A percentile compares a stretch with the other conserved stretches of the same genome.
Conservation (phyloP, 2,113 vertebrate genomes). For the Daboia siamensis region DNA sequence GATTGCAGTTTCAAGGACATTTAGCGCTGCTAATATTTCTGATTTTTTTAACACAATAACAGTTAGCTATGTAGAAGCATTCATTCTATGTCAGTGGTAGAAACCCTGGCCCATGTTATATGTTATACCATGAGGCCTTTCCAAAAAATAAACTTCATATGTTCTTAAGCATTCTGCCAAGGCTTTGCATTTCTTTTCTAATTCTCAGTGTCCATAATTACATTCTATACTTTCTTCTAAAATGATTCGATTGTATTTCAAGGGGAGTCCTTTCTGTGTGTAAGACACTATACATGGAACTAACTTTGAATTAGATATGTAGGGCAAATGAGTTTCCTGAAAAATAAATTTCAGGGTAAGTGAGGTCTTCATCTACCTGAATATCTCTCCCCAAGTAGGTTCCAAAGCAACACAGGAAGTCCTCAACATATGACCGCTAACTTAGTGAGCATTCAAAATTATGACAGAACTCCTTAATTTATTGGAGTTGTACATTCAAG, state of each 20-base stretch:
- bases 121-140: not conserved
- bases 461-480: not conserved
- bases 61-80: not conserved
- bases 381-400: not conserved
- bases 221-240: not conserved
- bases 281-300: not conserved
- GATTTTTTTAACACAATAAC: not conserved
- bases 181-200: not conserved
- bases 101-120: not conserved
- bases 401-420: not conserved
- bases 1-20: not conserved
- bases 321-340: not conserved
- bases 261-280: not conserved
- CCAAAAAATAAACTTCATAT: not conserved
- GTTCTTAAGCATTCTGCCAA: not conserved
- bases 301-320: not conserved
- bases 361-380: not conserved
- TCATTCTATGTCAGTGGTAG: not conserved
- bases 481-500: not conserved
- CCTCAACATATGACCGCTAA: not conserved
- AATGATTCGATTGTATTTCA: not conserved
- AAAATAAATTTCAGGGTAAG: not conserved
- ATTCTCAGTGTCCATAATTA: not conserved
- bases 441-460: too few species aligned
- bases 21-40: not conserved